Evolutionary conservation across 2,113 vertebrate species (phyloP), one percentile per base, ranked within the genome.

Genomic region (Pardalotus punctatus): DNA sequence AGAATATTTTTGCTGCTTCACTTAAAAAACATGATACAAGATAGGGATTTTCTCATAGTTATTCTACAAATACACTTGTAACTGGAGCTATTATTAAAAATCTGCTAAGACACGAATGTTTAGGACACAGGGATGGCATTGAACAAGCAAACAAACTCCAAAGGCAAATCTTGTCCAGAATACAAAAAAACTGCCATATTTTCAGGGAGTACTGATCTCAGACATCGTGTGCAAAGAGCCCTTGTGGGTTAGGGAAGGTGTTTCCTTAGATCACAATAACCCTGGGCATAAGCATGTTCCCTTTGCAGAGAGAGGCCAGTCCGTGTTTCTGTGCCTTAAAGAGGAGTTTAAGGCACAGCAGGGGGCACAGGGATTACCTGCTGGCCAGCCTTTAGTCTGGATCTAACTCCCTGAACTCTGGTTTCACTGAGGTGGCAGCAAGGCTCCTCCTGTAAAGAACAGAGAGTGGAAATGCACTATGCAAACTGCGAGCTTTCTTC

Each of bases 201-300:
- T 77, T 66, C 29, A 40, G 50, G 40, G 77, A 38, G 16, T n/a
- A 6, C 25, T 53, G 28, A 18, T 50, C 29, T 78, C 18, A 14
- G 33, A 35, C 27, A 56, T 33, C 19, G 14, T 3, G 25, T 40
- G 23, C 65, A 67, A 60, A 64, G 80, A 70, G 23, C 13, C 11
- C 19, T 56, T 53, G 25, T 33, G 24, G 13, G 60, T 18, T 38
- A 35, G 43, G 31, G 51, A n/a, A 62, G 27, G 13, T n/a, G 31
- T 73, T 86, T 77, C 23, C 6, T 42, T 43, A 40, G 24, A 14
- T 53, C 31, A 1, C 65, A 35, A 38, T 27, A 47, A 21, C 12
- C 1, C 1, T 12, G 10, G 1, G 14, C 25, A 4, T 58, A 40
- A 42, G 45, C 13, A 2, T 2, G 1, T 72, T 82, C 29, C 42